Evolutionary conservation across 2,888 invertebrate genomes (phyloP), one percentile per base, ranked within the genome.

Genomic region (Thysanoteuthis rhombus): DNA sequence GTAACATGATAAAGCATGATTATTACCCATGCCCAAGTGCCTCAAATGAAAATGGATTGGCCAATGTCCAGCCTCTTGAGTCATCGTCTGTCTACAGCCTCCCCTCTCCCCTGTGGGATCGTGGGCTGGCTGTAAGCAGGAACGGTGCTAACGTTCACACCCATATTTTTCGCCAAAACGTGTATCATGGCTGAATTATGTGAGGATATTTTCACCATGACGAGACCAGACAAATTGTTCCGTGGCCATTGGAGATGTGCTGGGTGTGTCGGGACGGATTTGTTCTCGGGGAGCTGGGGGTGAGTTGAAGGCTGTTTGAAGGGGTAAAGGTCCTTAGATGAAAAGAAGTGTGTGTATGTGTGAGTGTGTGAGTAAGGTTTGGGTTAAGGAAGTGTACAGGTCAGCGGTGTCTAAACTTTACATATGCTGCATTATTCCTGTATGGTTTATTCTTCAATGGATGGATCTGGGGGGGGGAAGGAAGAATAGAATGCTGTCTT

Each of bases 51-150:
- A 75, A 75, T 75, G 75, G 75, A n/a, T 75, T 75, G 75, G 75
- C 75, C 75, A 75, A 75, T 75, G 75, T 75, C 75, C 75, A 75
- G 75, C 75, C 75, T 75, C 75, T 75, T 75, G 75, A 75, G 75
- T 75, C 75, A 75, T 75, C 75, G n/a, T 36, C 75, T n/a, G n/a
- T 75, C 75, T 75, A 12, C n/a, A 75, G n/a, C 36, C n/a, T 16
- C 36, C 75, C 75, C 75, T 75, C 75, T 75, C 12, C 75, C n/a
- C n/a, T 10, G 19, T n/a, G n/a, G n/a, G 12, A 36, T 25, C n/a
- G n/a, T n/a, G n/a, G n/a, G n/a, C 16, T n/a, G 75, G n/a, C 75
- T 75, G 75, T 75, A 75, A 12, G 75, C 36, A 36, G 75, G n/a
- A 36, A 75, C n/a, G n/a, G 75, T n/a, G 75, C 75, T 75, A 75